A percentile compares a stretch with the other conserved stretches of the same genome.
Conservation (phyloP, 53 echinoderm and acorn worm genomes). For the Holothuria leucospilota region DNA sequence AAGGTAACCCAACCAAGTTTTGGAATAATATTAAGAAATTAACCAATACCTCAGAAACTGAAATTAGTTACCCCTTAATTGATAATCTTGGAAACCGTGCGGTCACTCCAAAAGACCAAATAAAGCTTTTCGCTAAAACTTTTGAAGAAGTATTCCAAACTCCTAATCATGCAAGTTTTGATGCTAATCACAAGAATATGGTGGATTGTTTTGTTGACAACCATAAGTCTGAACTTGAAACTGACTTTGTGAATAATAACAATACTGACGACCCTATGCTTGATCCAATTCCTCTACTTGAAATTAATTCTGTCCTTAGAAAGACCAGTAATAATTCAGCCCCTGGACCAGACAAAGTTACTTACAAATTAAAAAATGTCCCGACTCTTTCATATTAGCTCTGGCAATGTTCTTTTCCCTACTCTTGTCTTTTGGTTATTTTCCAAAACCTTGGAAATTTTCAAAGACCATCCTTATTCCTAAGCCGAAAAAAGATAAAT, state of each 20-base stretch:
- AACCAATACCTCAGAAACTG: background rate
- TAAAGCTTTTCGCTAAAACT: background rate
- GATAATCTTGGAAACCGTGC: background rate
- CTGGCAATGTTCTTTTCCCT: background rate
- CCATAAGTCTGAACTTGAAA: background rate
- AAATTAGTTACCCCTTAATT: background rate
- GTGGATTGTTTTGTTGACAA: background rate
- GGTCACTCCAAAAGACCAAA: background rate
- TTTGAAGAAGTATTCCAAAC: background rate
- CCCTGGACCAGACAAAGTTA: background rate
- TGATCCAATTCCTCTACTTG: background rate
- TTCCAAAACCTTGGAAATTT: conserved; percentile 10
- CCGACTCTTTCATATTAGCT: background rate
- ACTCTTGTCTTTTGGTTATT: background rate
- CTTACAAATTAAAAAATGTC: background rate
- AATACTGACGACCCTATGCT: background rate
- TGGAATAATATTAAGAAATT: background rate
- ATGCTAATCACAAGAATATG: background rate
- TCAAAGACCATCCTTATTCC: too few species aligned
- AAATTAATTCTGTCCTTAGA: background rate
- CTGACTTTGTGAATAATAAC: too few species aligned
- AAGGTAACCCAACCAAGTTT: background rate
- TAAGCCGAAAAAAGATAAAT: too few species aligned
- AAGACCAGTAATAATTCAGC: background rate
- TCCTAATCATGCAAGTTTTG: background rate